These are phyloP conservation scores for Centropus bengalensis DNA, from an alignment of 2,113 vertebrate species.

Conservation along the genomic window DNA sequence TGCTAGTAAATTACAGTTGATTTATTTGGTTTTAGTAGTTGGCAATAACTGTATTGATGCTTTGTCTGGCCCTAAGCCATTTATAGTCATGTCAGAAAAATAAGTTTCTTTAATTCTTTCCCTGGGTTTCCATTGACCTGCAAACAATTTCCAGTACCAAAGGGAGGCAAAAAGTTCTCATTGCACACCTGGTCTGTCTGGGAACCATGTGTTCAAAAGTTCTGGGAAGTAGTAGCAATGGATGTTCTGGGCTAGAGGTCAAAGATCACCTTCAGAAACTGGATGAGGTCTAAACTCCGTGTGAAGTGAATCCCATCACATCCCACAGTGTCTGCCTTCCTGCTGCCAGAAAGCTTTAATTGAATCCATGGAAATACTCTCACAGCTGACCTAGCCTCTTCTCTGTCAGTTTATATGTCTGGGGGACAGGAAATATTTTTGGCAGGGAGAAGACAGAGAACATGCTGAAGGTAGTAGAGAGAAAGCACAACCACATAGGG, in stretches of 20 bases:
- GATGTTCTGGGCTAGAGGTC: constrained; percentile 17
- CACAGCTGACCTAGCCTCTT: constrained; percentile 25
- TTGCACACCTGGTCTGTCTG: constrained; percentile 47
- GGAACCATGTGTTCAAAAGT: constrained; percentile 17
- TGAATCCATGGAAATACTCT: constrained; percentile 12
- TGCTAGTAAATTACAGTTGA: constrained; percentile 12
- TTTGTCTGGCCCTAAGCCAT: constrained; percentile 20
- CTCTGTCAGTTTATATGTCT: neutral
- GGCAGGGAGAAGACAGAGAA: constrained; percentile 16
- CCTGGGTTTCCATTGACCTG: neutral
- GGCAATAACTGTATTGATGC: constrained; percentile 34
- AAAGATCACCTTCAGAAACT: neutral
- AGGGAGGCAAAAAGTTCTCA: neutral
- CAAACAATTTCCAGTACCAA: neutral
- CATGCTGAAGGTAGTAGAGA: neutral
- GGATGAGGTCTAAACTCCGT: constrained; percentile 25
- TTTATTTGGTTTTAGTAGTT: constrained; percentile 36
- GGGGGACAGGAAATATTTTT: constrained; percentile 28
- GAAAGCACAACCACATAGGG: neutral
- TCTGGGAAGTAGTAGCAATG: neutral
- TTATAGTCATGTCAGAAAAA: constrained; percentile 42
- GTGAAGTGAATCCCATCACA: constrained; percentile 35
- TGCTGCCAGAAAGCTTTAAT: neutral
- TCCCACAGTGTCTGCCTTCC: constrained; percentile 5
- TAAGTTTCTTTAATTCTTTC: constrained; percentile 17